Base-by-base conservation (phyloP, 2,888 invertebrate genomes). In the Pyrgus malvae region DNA sequence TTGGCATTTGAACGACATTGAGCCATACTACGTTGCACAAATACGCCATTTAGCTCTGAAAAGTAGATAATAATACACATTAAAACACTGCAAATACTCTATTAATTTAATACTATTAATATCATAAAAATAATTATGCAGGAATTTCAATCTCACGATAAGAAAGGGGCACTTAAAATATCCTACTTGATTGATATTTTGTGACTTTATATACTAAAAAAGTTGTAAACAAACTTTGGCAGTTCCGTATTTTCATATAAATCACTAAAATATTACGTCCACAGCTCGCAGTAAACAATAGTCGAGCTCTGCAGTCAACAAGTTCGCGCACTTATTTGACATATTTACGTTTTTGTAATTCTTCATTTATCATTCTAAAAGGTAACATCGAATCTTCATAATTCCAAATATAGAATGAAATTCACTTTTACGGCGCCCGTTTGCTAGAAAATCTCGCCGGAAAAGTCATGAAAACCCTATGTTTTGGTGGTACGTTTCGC, bases 391-490 rank as follows among this genome's bases (percentile, higher is more conserved):
- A 57, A 48, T 33, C 48, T 35, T 67, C n/a, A 55, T 58, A 54
- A 48, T 58, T 58, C 60, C 57, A 54, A 66, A 64, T 61, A 65
- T 48, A 35, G 37, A 59, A 59, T 48, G 61, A 68, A 62, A 65
- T 60, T 64, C 55, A 66, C 78, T 69, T 77, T 79, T 72, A 77
- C 76, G 68, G 68, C 64, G 68, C 59, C 67, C 62, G 67, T 73
- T 76, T 69, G 70, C 63, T 64, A 78, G 82, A 81, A 87, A 90
- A 86, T 78, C 75, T 74, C 77, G 78, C 81, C 87, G 90, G 90
- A 87, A 90, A 87, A 90, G 78, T 85, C 83, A 84, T 89, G 90
- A 89, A 90, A 90, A 90, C 80, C 76, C 75, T 67, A 79, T 89
- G 89, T 89, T 88, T 88, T 87, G 86, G 76, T 86, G 75, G 62